These are phyloP conservation scores for Drosophila pseudotalamancana DNA, from an alignment of 2,888 invertebrate species.

Conservation along the genomic window DNA sequence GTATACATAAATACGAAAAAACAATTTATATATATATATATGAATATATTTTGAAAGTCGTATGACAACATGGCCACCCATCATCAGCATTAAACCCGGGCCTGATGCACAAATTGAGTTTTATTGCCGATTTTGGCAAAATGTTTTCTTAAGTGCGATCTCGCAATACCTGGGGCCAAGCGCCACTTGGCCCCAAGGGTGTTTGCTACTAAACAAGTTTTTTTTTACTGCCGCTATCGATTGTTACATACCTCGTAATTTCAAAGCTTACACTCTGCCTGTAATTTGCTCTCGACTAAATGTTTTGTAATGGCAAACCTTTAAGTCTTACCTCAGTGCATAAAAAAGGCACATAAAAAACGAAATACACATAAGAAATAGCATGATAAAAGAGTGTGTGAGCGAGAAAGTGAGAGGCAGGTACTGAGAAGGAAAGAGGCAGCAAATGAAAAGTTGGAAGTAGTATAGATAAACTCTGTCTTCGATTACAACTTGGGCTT, in stretches of 20 bases:
- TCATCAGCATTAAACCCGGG: slow-evolving; percentile 1
- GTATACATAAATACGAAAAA: too few species aligned
- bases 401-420: background rate
- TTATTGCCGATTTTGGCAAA: slow-evolving; percentile 8
- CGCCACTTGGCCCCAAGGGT: slow-evolving; percentile 27
- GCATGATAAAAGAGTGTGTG: background rate
- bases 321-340: background rate
- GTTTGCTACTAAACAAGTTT: slow-evolving; percentile 18
- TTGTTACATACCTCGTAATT: background rate
- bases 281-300: too few species aligned
- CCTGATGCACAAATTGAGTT: slow-evolving; percentile 32
- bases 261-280: background rate
- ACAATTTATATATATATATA: background rate
- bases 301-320: too few species aligned
- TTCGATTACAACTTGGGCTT: too few species aligned
- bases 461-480: too few species aligned
- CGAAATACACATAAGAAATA: background rate
- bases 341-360: background rate
- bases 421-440: too few species aligned
- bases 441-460: too few species aligned
- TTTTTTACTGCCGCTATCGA: background rate
- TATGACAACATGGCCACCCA: slow-evolving; percentile 43
- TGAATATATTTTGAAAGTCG: slow-evolving; percentile 48
- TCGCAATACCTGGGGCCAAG: slow-evolving; percentile 10
- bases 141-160: slow-evolving; percentile 1